Base-by-base conservation (phyloP, 2,797 vertebrate species). In the Characodon lateralis region DNA sequence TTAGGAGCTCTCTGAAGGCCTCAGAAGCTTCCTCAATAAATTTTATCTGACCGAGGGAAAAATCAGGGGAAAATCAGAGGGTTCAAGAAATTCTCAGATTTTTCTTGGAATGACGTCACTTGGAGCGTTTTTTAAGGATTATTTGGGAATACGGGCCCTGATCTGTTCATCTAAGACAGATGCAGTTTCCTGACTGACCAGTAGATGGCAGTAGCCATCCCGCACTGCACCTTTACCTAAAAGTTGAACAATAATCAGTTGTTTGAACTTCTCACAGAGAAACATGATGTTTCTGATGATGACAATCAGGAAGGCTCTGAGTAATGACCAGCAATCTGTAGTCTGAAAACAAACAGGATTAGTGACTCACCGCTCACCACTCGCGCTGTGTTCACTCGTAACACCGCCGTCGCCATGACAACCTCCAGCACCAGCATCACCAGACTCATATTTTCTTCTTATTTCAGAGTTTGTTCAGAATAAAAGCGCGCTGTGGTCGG, bases 341-440 rank as follows among this genome's bases (percentile, higher is more conserved):
- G 2, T 35, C 31, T 35, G 31, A 35, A 35, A 35, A 35, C 31
- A 35, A 46, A 10, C 43, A 9, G 9, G 9, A 43, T 43, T 6
- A 9, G 14, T 61, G 6, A 88, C 90, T 90, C 78, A 92, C 90
- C 92, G 20, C 92, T 92, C 74, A 92, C 39, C 59, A 93, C 88
- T 0, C 90, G 84, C 0, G 76, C 85, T 12, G 83, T 68, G 1
- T 51, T 4, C 43, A 76, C 35, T 26, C 0, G 31, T 24, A 22
- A 6, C 2, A 76, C 68, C 66, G n/a, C 10, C 79, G 31, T 78
- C 35, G 5, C 82, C 74, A 82, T 59, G 78, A 80, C 72, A 0
- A 87, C 77, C 55, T 6, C 66, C 31, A 87, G 39, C 41, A 79
- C 16, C 39, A 43, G 41, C 43, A 76, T 10, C 84, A 72, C 22